Base-by-base conservation (phyloP, 2,888 invertebrate genomes). In the Drosophila melanosoma region DNA sequence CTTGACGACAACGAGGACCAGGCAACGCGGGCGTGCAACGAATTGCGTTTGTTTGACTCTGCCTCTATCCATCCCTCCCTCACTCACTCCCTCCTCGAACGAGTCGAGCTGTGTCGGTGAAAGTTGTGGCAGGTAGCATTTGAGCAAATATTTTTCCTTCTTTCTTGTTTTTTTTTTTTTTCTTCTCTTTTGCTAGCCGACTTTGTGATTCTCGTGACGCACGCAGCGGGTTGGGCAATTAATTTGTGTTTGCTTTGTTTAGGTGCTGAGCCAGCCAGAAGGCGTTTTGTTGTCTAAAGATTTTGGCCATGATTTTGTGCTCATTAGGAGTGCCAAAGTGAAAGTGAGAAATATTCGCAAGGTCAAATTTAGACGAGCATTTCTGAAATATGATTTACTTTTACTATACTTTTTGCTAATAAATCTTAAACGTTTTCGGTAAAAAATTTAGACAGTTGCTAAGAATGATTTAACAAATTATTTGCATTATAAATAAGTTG, bases 41-140 rank as follows among this genome's bases (percentile, higher is more conserved):
- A 65, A 64, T 64, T 36, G 32, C 65, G 7, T 33, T 29, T 20
- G 38, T 32, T n/a, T 52, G 38, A 12, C 45, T 12, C 26, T 52
- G 38, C 23, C 45, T 15, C 15, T 8, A 15, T 15, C 15, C 15
- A 8, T 15, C 20, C 26, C 52, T 26, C 12, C 40, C 35, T 7
- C 12, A 11, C 23, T 17, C 17, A 2, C 33, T 33, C 36, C 36
- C 20, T n/a, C 15, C 32, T 32, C 26, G 23, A 20, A 23, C 45
- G 32, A 38, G 12, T 10, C 3, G 10, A 20, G 29, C n/a, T 45
- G 35, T 20, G 10, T 32, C 17, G 67, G 87, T 67, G 89, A 89
- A 89, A 87, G 87, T 89, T 73, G 58, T 60, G 62, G 67, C 84
- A 85, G 84, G 84, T 85, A 85, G 78, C 89, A 85, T 73, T 62